Evolutionary conservation across 2,797 vertebrate genomes (phyloP), one percentile per base, ranked within the genome.

Genomic region (Neostethus bicornis): DNA sequence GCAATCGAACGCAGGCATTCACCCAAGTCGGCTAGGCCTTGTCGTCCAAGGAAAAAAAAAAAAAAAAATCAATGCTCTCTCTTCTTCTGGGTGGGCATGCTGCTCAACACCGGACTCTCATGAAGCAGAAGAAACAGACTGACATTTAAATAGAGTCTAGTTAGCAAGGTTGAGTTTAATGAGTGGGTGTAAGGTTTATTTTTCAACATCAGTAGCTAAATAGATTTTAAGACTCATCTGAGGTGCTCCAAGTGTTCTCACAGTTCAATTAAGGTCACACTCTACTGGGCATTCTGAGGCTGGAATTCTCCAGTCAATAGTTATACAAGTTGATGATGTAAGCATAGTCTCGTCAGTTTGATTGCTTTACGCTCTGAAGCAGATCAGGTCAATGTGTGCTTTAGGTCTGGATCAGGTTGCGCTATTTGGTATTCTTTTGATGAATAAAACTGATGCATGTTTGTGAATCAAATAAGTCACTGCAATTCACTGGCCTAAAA

Each of bases 11-110:
- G 72, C 62, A 70, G 78, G 72, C 84, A 72, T 66, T 73, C 54
- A 17, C 71, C 74, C 75, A 85, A 84, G 66, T 83, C 64, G 66
- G 83, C 79, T 70, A 79, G 72, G 75, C 55, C 84, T 85, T 70
- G 75, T 85, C 85, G 88, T 77, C 69, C 69, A 52, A 73, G 52
- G 51, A 45, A 51, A 41, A 26, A 44, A 32, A 61, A 55, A 34
- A 16, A 35, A 23, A 55, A 72, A 77, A 80, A 86, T 84, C 83
- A 78, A 87, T 86, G 71, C 53, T 75, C 64, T 78, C 32, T 61
- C 60, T 71, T 61, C 60, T 71, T 64, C 61, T 79, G 72, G 82
- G 77, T 75, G 69, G 61, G 64, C 59, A 43, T 45, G 56, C 70
- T 46, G 69, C 60, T 80, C 65, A 65, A 51, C 58, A 71, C 61